These are phyloP conservation scores for Saimiri boliviensis DNA, from an alignment of 2,113 vertebrate species.

Conservation along the genomic window DNA sequence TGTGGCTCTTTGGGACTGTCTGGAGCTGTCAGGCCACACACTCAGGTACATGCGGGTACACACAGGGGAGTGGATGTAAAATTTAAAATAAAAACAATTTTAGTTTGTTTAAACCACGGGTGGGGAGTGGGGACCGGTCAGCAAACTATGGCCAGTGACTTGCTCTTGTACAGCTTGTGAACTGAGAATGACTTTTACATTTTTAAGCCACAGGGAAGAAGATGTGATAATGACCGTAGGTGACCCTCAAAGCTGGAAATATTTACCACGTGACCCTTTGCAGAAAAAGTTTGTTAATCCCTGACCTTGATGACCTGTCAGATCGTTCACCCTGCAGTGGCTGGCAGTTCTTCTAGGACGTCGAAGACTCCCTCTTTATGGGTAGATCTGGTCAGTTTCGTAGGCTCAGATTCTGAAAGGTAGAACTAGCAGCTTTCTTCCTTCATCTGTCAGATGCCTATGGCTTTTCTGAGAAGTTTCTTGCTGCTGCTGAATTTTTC, in stretches of 20 bases:
- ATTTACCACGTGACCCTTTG: background rate
- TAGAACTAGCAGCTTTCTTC: background rate
- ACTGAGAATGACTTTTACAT: background rate
- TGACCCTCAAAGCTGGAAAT: background rate
- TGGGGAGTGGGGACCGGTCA: background rate
- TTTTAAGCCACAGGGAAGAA: background rate
- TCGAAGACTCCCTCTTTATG: background rate
- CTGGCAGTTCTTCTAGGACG: background rate
- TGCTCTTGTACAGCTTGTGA: background rate
- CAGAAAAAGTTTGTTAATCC: background rate
- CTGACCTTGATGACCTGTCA: no score
- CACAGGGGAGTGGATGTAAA: background rate
- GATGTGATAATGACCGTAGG: background rate
- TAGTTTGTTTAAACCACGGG: background rate
- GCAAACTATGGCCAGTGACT: background rate
- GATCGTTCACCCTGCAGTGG: background rate
- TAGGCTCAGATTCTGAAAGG: background rate
- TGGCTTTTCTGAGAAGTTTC: background rate
- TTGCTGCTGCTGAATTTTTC: background rate
- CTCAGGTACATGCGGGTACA: background rate
- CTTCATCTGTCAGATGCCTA: background rate
- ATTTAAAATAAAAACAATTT: background rate
- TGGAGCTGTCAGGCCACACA: accelerated
- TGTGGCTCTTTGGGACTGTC: background rate
- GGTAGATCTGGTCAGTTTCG: background rate